Evolutionary conservation across 1,140 invertebrate species (phyloP).

Genomic region (Pseudomyrmex gracilis): DNA sequence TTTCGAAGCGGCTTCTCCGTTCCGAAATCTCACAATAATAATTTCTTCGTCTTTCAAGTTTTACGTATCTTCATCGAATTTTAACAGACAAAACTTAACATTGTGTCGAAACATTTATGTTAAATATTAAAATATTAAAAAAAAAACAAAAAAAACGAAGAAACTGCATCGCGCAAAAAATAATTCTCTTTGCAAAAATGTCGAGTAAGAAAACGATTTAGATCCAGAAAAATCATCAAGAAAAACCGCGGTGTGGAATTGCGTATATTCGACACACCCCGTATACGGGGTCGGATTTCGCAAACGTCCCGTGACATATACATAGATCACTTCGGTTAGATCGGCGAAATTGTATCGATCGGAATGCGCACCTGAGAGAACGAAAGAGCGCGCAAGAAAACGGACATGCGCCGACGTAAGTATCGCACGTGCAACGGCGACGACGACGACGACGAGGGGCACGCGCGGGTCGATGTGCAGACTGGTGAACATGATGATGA

Average conservation of each 20-base stretch:
- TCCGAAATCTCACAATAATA: not conserved
- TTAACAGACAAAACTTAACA: no score
- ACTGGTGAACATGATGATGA: conserved; percentile 41
- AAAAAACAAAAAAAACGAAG: not conserved
- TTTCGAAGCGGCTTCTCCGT: not conserved
- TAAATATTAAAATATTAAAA: not conserved
- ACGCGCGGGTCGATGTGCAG: conserved; percentile 15
- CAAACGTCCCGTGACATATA: conserved; percentile 42
- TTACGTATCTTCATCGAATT: no score
- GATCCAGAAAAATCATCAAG: conserved; percentile 16
- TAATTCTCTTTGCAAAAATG: not conserved
- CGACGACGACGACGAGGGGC: not conserved
- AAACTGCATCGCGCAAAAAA: not conserved
- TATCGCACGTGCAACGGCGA: conserved; percentile 54
- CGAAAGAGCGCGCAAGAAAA: conserved; percentile 65
- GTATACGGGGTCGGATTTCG: conserved; percentile 36
- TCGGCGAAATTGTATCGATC: conserved; percentile 74
- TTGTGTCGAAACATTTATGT: not conserved
- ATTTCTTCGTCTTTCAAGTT: no score
- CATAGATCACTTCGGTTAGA: conserved; percentile 66
- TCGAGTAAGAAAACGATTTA: not conserved
- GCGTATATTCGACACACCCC: not conserved
- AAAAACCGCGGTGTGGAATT: conserved; percentile 1
- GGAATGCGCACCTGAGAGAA: conserved; percentile 69
- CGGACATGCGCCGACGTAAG: conserved; percentile 70